Base-by-base conservation (phyloP, 2,888 invertebrate species). In the Megaustenia siamemsis region DNA sequence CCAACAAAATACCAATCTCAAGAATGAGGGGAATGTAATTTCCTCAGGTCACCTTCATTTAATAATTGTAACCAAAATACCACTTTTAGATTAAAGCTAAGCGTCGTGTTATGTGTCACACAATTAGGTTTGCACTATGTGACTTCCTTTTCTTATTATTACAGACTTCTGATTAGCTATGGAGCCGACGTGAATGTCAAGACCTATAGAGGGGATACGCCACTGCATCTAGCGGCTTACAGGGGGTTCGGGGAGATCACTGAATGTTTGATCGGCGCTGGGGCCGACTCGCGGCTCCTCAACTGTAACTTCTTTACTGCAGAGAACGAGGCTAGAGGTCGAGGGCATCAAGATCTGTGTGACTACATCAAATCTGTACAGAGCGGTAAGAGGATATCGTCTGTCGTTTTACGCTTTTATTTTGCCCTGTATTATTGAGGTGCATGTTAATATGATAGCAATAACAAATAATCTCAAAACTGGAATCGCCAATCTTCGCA, bases 161-260 rank as follows among this genome's bases (percentile, higher is more conserved):
- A 21, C 45, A 83, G 83, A 38, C 63, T 83, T 2, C 66, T 83
- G 10, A 56, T 83, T 12, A 49, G 53, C 21, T 32, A 68, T 66
- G 89, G 89, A 15, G 90, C 90, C 2, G 86, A 90, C 60, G 68
- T 90, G 6, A 87, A 90, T 80, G 71, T 86, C 5, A 88, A 89
- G 84, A 92, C 91, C 84, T 86, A 86, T 38, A 88, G 90, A 24
- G 91, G 92, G 0, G 91, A 92, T 81, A 90, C 91, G 10, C 88
- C 91, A 4, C 85, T 92, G 32, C 92, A 92, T 79, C 84, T 90
- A 28, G 88, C 90, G 6, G 89, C 90, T 6, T 92, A 90, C 86
- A 82, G 91, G 28, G 91, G 91, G 0, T 87, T 87, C 78, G 81
- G 82, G 28, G 90, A 91, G 43, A 90, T 91, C 28, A 88, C 89